Conservation (phyloP, 2,888 invertebrate species). For the Lochmaea crataegi region DNA sequence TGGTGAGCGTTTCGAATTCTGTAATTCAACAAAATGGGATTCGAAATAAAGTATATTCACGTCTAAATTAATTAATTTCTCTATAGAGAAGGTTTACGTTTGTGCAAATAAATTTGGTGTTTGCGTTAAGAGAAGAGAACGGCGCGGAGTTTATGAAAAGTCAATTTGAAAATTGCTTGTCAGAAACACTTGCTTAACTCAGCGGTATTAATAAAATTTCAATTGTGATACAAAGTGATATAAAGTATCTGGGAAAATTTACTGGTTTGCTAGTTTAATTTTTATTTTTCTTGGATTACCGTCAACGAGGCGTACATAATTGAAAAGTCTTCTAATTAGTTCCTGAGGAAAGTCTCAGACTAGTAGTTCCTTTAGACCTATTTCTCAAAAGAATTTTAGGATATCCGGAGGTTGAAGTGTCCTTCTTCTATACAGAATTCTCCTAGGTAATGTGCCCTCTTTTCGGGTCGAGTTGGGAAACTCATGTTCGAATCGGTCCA, state of each 20-base stretch:
- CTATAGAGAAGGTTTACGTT: constrained; percentile 21
- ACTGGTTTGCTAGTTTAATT: too few species aligned
- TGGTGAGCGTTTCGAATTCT: background rate
- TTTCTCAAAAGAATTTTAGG: too few species aligned
- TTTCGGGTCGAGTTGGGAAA: too few species aligned
- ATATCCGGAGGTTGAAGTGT: too few species aligned
- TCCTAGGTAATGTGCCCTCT: too few species aligned
- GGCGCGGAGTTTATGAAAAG: constrained; percentile 33
- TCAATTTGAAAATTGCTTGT: constrained; percentile 37
- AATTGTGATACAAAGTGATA: constrained; percentile 28
- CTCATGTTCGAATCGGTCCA: too few species aligned
- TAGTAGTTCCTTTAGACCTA: too few species aligned
- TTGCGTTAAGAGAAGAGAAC: constrained; percentile 15
- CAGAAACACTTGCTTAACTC: constrained; percentile 35
- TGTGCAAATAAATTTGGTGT: constrained; percentile 24
- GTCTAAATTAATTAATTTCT: constrained; percentile 37
- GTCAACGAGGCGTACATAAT: too few species aligned
- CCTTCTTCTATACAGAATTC: too few species aligned
- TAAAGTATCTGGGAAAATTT: background rate
- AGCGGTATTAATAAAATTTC: constrained; percentile 24
- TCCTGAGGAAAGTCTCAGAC: too few species aligned
- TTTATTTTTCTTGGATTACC: too few species aligned
- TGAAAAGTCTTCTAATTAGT: too few species aligned
- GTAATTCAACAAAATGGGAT: constrained; percentile 12
- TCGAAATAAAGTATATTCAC: constrained; percentile 31